Evolutionary conservation across 2,888 invertebrate species (phyloP), one percentile per base, ranked within the genome.

Genomic region (Anaspis maculata): DNA sequence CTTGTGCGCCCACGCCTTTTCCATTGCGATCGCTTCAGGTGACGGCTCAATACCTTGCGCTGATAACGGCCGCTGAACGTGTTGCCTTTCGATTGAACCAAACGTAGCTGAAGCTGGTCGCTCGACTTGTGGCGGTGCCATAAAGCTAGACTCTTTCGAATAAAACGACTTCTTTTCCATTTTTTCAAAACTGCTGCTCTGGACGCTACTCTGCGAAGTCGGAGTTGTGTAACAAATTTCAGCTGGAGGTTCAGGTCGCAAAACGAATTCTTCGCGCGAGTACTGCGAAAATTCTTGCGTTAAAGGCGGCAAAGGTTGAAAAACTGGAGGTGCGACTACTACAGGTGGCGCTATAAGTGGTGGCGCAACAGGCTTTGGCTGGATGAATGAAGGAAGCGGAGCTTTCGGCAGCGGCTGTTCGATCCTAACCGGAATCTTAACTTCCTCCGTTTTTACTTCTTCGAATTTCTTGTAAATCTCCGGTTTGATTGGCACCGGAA

Each of bases 231-330:
- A 79, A 22, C 76, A 75, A 27, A 80, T 76, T 62, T 80, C 77
- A 19, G 81, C 79, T 6, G 81, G 80, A n/a, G 80, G 76, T 48
- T 79, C 82, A 0, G 79, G 80, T 32, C 72, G 67, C 2, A 81
- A 56, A 51, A 71, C 69, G 27, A 78, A 67, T 36, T 71, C 68
- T 52, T 71, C 44, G 13, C 42, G 45, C 19, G 33, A 26, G 16
- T 30, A 42, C 9, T 38, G 30, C 30, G 38, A 36, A 22, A 38
- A 39, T 25, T 42, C 38, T 22, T 61, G 49, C 34, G n/a, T n/a
- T n/a, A n/a, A n/a, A n/a, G n/a, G n/a, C n/a, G n/a, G n/a, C n/a
- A n/a, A n/a, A n/a, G n/a, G n/a, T n/a, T n/a, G n/a, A n/a, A n/a
- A n/a, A n/a, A n/a, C n/a, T n/a, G n/a, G n/a, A n/a, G n/a, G n/a